phyloP scores from a whole-genome alignment of 2,113 vertebrate genomes.

The Lanius ludovicianus region DNA sequence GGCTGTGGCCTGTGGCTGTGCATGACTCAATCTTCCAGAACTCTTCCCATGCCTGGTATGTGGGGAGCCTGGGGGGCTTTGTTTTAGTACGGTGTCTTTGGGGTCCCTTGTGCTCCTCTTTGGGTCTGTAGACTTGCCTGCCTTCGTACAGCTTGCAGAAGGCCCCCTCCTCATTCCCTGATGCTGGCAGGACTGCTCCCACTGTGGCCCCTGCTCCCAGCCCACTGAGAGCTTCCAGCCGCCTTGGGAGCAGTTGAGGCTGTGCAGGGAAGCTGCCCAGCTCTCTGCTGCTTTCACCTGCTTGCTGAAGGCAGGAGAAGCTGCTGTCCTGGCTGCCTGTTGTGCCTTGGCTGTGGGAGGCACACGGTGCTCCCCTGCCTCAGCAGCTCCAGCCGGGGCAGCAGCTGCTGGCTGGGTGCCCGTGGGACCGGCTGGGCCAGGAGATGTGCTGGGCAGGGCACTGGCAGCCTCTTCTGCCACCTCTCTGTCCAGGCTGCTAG shows the following conservation, averaged over 20 bases:
- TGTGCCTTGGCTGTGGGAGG: not conserved
- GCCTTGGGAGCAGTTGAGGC: not conserved
- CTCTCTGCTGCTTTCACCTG: not conserved
- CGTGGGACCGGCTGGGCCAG: not conserved
- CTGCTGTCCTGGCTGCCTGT: not conserved
- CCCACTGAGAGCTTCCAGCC: not conserved
- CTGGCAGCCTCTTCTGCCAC: not conserved
- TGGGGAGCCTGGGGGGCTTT: not conserved
- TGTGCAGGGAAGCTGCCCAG: not conserved
- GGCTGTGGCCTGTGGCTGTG: not conserved
- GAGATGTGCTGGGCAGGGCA: not conserved
- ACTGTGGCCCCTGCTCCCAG: not conserved
- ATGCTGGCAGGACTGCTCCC: not conserved
- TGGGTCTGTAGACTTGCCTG: not conserved
- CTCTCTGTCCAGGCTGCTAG: not conserved
- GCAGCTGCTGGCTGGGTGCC: not conserved
- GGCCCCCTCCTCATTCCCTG: not conserved
- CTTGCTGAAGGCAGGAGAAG: not conserved
- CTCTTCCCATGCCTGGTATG: not conserved
- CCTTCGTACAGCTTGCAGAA: not conserved
- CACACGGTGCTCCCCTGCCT: not conserved
- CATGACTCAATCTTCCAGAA: not conserved
- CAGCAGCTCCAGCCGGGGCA: not conserved
- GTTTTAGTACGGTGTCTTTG: not conserved
- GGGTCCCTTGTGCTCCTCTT: not conserved